Base-by-base conservation (phyloP, 2,113 vertebrate genomes). In the Percina caprodes region DNA sequence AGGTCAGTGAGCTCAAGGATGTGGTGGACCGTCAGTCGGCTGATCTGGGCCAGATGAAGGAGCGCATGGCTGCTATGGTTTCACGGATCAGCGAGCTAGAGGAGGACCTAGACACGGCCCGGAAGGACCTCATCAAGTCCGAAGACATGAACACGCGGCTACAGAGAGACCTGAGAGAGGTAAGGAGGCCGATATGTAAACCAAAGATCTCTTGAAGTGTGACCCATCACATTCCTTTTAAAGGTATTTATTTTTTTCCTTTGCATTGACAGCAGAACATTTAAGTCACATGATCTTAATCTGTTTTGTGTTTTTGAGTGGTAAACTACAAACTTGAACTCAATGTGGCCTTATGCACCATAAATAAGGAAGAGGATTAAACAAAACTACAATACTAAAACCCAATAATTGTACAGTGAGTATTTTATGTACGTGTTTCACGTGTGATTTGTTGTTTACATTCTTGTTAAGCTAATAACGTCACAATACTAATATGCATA, bases 61-160 rank as follows among this genome's bases (percentile, higher is more conserved):
- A 99, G 83, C 96, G 97, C n/a, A 94, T 99, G 84, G 96, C 95
- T 3, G 72, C 96, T 18, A 95, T 99, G 70, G 96, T 94, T 15
- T 93, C 94, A 51, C 95, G 94, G n/a, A 96, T 98, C 73, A 89
- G 87, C 0, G 98, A 99, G 92, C 96, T 99, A 90, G 98, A 99
- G 86, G 98, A 98, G 85, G 97, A 99, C 80, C 95, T 99, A 79
- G 97, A 99, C 91, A 99, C 98, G 0, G 98, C 98, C 48, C 91
- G 98, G 0, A 99, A 98, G 85, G 98, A 99, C 88, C 96, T 99
- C 74, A 98, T 99, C 86, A 98, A 96, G 88, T 98, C 97, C 0
- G 98, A 99, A 80, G 98, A 99, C 80, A 86, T 95, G 90, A 99
- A 97, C 93, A 98, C 96, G 0, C 96, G 97, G 42, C 85, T 99